Evolutionary conservation across 2,888 invertebrate genomes (phyloP), one percentile per base, ranked within the genome.

Genomic region (Ochlodes sylvanus): DNA sequence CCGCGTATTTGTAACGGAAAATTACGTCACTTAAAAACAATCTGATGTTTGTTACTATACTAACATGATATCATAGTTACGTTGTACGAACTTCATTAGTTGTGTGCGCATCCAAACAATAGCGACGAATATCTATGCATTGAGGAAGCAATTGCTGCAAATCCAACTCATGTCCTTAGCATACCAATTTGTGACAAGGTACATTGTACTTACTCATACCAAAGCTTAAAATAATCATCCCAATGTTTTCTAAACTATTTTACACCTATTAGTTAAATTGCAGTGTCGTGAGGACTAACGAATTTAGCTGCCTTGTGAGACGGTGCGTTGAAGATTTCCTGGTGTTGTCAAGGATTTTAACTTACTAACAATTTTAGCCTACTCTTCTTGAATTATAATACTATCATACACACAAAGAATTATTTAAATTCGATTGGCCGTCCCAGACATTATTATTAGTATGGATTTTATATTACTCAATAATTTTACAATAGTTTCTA

Each of bases 181-280:
- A 50, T 50, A 19, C 19, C 19, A 19, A 19, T 9, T 50, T 55
- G 55, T 44, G 61, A 61, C 63, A 50, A 19, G 19, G 50, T 19
- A 19, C 7, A 17, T 9, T 17, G 19, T 10, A 12, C 12, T 47
- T 17, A 14, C 4, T 47, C 17, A 12, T 38, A 12, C 38, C 19
- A 17, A 19, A 19, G 19, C 19, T 19, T 19, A 12, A 12, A 19
- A 50, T 19, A 50, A 50, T 50, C 19, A 19, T 9, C 50, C 19
- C 17, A 64, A 64, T 54, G 56, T 56, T 60, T 19, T 34, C 17
- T 34, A 56, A 41, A 56, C 55, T 44, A 56, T 56, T 64, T 64
- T 44, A 64, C 63, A 64, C 34, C 44, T 17, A 64, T 64, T 64
- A 64, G 15, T 44, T 64, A 64, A 65, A 65, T 65, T 50, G 50